Evolutionary conservation across 2,888 invertebrate genomes (phyloP), one percentile per base, ranked within the genome.

Genomic region (Desoria tigrina): DNA sequence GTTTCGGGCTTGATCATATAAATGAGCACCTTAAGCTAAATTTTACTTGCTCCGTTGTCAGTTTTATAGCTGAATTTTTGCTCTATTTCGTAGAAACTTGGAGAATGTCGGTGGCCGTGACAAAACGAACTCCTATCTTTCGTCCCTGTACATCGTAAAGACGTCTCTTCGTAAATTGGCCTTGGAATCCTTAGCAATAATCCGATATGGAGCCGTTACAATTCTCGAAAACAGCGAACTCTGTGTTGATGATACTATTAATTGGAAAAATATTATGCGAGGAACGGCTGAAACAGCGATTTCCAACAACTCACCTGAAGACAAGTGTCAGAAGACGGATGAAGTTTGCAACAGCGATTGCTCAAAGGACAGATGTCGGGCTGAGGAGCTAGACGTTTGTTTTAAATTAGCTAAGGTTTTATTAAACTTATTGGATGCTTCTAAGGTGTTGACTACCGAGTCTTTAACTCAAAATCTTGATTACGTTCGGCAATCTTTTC

Each of bases 321-420:
- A 82, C 60, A 84, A 84, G 73, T 93, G 94, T 84, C 84, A 89
- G 88, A 84, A 83, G 77, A 86, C 87, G 71, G 87, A 88, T 61
- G 82, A 89, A 77, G 85, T 91, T 27, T 98, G 97, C 80, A 89
- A 94, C 79, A 83, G 85, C 24, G 89, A 96, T 81, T 98, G 97
- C 79, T 90, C 91, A 1, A 79, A 82, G 2, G 90, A 92, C 75
- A 97, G 98, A 18, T 98, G 98, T 81, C 98, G 98, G 98, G 96
- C 96, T 4, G 86, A 89, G 0, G 94, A 92, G 16, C 84, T 90
- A 0, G 87, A 90, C 74, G 91, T 94, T 79, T 98, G 98, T 81
- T 84, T 97, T 21, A 88, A 89, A 61, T 98, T 98, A 81, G 86
- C 86, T 75, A 89, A 92, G 78, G n/a, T n/a, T n/a, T n/a, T n/a